Percentiles rank a stretch among this genome's conserved stretches.
Evolutionary conservation across 2,113 vertebrate genomes (phyloP).

Genomic region (Microcebus murinus): DNA sequence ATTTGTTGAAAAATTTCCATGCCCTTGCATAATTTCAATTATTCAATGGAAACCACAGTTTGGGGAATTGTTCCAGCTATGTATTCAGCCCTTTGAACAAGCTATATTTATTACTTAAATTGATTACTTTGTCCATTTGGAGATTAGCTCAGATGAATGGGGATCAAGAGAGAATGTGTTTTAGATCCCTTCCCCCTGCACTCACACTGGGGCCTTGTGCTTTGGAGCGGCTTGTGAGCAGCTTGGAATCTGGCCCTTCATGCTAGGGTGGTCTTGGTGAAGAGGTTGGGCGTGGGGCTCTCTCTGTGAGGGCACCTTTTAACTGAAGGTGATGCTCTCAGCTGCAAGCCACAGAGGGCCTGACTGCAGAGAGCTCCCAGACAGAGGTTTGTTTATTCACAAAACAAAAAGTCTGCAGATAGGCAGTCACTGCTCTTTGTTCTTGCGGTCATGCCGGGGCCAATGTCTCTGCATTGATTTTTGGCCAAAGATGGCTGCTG

Average conservation of each 20-base stretch:
- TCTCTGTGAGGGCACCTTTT: background rate
- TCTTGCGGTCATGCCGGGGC: background rate
- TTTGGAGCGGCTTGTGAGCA: background rate
- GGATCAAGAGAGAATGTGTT: conserved; percentile 1
- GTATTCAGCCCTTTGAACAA: conserved; percentile 69
- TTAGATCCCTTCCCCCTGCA: background rate
- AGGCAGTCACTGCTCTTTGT: background rate
- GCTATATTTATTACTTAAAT: conserved; percentile 60
- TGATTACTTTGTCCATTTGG: conserved; percentile 54
- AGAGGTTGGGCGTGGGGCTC: background rate
- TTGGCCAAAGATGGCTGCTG: background rate
- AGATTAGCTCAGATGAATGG: conserved; percentile 31
- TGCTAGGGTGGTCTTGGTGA: background rate
- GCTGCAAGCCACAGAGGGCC: too few relatives aligned
- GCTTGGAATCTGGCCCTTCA: background rate
- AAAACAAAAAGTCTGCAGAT: background rate
- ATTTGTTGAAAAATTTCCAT: conserved; percentile 71
- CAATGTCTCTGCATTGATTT: background rate
- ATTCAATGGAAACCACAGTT: conserved; percentile 62
- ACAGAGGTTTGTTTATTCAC: background rate
- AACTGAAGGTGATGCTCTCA: background rate
- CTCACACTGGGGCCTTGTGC: background rate
- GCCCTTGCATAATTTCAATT: conserved; percentile 68
- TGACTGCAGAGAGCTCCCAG: background rate
- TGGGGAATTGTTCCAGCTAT: conserved; percentile 56